Evolutionary conservation across 2,888 invertebrate genomes (phyloP), one percentile per base, ranked within the genome.

Genomic region (Ommatoiulus sabulosus): DNA sequence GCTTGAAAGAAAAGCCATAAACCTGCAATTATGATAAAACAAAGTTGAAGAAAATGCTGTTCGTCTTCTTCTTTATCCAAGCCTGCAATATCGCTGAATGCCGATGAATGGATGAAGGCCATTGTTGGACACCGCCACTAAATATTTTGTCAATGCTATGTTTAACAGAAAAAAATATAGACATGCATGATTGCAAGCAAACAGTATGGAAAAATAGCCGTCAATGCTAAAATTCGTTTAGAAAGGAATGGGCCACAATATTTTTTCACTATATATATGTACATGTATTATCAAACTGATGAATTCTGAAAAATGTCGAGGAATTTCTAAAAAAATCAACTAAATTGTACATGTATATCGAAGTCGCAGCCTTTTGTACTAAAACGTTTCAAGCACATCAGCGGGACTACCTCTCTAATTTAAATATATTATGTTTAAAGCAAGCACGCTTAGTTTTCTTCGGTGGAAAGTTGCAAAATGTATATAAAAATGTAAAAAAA

Each of bases 21-120:
- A 72, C 24, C 24, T 72, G 72, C 72, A 72, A 72, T 24, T 72
- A 72, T 24, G 24, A 72, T 72, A 72, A 72, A 72, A 24, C 24
- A 72, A 35, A 24, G 24, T 24, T 72, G 72, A 72, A 72, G 7
- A 24, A 72, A 72, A n/a, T 24, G 10, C 24, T 24, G 24, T 72
- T 63, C 24, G 24, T 72, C 24, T 1, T 72, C 24, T 72, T 72
- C 72, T 24, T 72, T 72, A 20, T 72, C 3, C 24, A 24, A 6
- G 72, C 10, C 10, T 24, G 24, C 24, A 35, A 35, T 7, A 24
- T 72, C 24, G 24, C 0, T 3, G 24, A 8, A 20, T 8, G 24
- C 24, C 24, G 24, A 3, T 3, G 24, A 8, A 20, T 8, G 24
- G 7, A 63, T 63, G 63, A 72, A 72, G 72, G 24, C 6, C n/a